Base-by-base conservation (phyloP, 2,888 invertebrate species). In the Steinernema carpocapsae region DNA sequence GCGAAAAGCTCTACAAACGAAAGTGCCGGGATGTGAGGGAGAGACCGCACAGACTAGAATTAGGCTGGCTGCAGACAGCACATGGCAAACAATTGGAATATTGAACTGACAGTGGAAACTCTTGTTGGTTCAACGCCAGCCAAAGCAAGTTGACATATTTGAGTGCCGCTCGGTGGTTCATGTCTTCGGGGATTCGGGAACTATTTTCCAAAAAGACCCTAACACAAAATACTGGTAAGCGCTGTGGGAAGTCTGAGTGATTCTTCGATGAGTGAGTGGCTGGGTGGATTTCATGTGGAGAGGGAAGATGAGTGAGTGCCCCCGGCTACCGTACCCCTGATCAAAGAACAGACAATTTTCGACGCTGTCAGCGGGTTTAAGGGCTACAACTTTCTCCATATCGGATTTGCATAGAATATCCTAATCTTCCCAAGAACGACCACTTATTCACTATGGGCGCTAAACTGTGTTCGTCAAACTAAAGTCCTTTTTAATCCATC, bases 401-500 rank as follows among this genome's bases (percentile, higher is more conserved):
- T 64, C 64, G 29, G 64, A 26, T 64, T 64, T 37, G 32, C 29
- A 64, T 26, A 12, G 64, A 64, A 64, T 17, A n/a, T 29, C 37
- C 29, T 64, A 64, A 64, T 64, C 64, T 64, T 29, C 19, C 64
- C 29, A 17, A 37, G 64, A 29, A 64, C 12, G 29, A 64, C n/a
- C 17, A 64, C 64, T 64, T 32, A 64, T 64, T 29, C 64, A 64
- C 32, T 6, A 26, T 26, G 26, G 17, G 64, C 64, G 64, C 24
- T 17, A 64, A 26, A 32, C 26, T 64, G 64, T 32, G 26, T 4
- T 56, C 56, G 64, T 37, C 64, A 64, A 29, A 64, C 17, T 64
- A 64, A 64, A 64, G 32, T 64, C 64, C 64, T 32, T 32, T 64
- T 64, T 64, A 64, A 64, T 64, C 64, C 64, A 32, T 64, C 37